Evolutionary conservation across 2,888 invertebrate genomes (phyloP).

Genomic region (Pristionchus entomophagus): DNA sequence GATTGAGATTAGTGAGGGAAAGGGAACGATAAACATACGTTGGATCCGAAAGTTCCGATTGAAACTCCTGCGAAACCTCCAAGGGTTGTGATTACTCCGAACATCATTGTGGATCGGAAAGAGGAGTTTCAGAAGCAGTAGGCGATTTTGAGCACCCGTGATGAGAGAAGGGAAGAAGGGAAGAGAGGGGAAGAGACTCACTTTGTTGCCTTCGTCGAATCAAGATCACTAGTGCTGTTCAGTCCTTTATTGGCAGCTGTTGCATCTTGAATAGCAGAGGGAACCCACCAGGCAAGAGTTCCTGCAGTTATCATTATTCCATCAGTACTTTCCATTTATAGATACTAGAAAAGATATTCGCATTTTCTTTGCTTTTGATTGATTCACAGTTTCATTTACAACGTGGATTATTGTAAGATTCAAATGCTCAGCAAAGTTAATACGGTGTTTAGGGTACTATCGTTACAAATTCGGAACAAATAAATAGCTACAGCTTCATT

Average conservation of each 20-base stretch:
- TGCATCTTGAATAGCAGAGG: conserved; percentile 66
- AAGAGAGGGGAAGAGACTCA: neutral
- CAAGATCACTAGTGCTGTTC: conserved; percentile 51
- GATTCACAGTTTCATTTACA: too few species aligned
- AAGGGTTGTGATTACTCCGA: conserved; percentile 93
- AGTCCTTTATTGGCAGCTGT: conserved; percentile 56
- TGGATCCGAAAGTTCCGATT: conserved; percentile 86
- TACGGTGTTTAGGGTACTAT: too few species aligned
- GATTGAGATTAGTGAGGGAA: neutral
- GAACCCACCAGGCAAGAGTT: conserved; percentile 84
- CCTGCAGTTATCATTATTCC: neutral
- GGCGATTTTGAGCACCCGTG: too few species aligned
- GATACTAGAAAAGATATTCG: too few species aligned
- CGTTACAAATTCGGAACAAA: too few species aligned
- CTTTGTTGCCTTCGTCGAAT: neutral
- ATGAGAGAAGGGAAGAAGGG: neutral
- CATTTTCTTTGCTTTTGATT: too few species aligned
- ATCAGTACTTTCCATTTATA: neutral
- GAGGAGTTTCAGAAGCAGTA: too few species aligned
- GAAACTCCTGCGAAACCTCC: conserved; percentile 94
- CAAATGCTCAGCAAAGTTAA: too few species aligned
- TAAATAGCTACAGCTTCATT: too few species aligned
- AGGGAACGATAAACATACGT: conserved; percentile 47
- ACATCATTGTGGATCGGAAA: conserved; percentile 82
- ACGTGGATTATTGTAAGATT: too few species aligned